Base-by-base conservation (phyloP, 2,888 invertebrate genomes). In the Amphipyra berbera region DNA sequence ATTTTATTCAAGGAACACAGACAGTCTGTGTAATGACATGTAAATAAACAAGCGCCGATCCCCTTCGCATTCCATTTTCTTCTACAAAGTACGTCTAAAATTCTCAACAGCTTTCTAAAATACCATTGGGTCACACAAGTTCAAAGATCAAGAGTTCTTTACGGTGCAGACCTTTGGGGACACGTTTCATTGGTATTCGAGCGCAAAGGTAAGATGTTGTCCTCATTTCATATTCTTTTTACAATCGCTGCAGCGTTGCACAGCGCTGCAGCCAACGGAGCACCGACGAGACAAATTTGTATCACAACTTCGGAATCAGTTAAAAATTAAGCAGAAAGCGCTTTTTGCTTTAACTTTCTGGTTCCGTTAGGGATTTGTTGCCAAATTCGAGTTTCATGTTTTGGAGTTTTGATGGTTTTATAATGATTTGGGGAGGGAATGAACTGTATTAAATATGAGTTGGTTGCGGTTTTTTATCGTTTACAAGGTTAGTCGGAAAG, bases 201-300 rank as follows among this genome's bases (percentile, higher is more conserved):
- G 27, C 14, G 56, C 50, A 64, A 76, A 69, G 66, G 38, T 47
- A 71, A 78, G 80, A 72, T 73, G 60, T 64, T 54, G 41, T 44
- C 47, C 72, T 82, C 81, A 84, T 84, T 78, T 55, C 37, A 60
- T 63, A 84, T 83, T 83, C 83, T 79, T 74, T 83, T 81, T 78
- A 57, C 53, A 64, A 68, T 49, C 33, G 46, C 35, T 75, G 71
- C 71, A 75, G 47, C 57, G 52, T 55, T 78, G 54, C 59, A 66
- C 44, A 50, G 33, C 37, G 49, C 61, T 75, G 67, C 76, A 71
- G 52, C 57, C 40, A 75, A 41, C 35, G 27, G 37, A 64, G 50
- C 33, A 47, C 33, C 21, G 59, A 61, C 64, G 44, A 46, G 60
- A 56, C 12, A 57, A 76, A 68, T 76, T 78, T 72, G 77, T 65